Conservation (phyloP, 2,888 invertebrate genomes). For the Drosophila ezoana region DNA sequence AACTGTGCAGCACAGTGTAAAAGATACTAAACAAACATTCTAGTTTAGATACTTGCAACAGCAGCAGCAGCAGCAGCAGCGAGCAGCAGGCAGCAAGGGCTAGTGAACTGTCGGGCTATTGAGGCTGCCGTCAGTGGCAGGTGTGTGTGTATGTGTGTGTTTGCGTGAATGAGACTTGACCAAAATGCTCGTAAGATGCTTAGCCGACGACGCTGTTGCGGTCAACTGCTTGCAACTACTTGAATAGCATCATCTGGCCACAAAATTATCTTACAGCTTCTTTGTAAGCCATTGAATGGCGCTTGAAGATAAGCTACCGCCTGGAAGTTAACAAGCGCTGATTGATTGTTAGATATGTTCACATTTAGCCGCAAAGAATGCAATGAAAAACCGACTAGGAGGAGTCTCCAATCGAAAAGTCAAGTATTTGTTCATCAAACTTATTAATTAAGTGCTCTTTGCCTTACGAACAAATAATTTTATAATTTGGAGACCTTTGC, state of each 20-base stretch:
- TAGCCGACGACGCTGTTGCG: conserved; percentile 42
- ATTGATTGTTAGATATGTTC: conserved; percentile 40
- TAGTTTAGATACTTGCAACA: conserved; percentile 64
- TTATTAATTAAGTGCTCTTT: conserved; percentile 3
- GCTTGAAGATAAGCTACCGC: conserved; percentile 26
- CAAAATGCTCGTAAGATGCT: conserved; percentile 51
- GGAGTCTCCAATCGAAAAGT: conserved; percentile 19
- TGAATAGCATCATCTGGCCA: conserved; percentile 43
- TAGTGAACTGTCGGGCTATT: conserved; percentile 54
- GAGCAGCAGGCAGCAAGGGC: conserved; percentile 13
- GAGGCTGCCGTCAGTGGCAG: conserved; percentile 37
- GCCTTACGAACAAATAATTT: not conserved
- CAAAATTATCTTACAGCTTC: conserved; percentile 39
- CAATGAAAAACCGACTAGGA: conserved; percentile 1
- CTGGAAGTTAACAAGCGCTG: conserved; percentile 9
- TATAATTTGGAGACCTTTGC: not conserved
- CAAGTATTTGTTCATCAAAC: conserved; percentile 8
- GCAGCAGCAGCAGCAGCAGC: conserved; percentile 9
- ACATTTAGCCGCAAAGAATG: conserved; percentile 23
- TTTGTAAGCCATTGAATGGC: conserved; percentile 46
- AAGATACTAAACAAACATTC: conserved; percentile 67
- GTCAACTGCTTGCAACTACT: conserved; percentile 50
- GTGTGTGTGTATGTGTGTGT: conserved; percentile 18
- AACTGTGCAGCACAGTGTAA: conserved; percentile 46
- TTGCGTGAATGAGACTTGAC: conserved; percentile 33